Evolutionary conservation across 2,797 vertebrate species (phyloP), one percentile per base, ranked within the genome.

Genomic region (Otolemur crassicaudatus): DNA sequence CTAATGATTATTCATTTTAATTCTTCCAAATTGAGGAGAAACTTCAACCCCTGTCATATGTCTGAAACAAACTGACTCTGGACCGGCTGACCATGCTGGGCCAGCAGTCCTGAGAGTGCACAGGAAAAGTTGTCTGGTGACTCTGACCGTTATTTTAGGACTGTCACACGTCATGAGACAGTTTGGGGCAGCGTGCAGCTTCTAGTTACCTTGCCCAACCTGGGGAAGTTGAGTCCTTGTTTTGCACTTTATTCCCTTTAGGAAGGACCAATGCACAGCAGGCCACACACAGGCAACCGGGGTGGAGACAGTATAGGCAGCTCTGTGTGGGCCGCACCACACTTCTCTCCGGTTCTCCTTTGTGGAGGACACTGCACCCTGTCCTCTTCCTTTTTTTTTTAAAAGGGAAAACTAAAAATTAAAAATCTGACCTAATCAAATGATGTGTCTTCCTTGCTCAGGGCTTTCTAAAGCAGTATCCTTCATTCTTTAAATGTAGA

Each of bases 401-500:
- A 40, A 77, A 67, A 79, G 49, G 8, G 63, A 75, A 87, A 94
- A 65, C 43, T 22, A 79, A 60, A 87, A 90, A 91, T 65, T 63
- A 92, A 94, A 97, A 80, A n/a, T 19, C 29, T 61, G 63, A 84
- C 63, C 67, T 61, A 56, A 12, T 37, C 46, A 34, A 76, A 79
- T 76, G 49, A 37, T 22, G 27, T 23, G 12, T 14, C 12, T 19
- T n/a, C 27, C 43, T 80, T 67, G 40, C 27, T 83, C 61, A 87
- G 72, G 25, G 83, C 49, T 77, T 88, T 82, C 80, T 84, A 87
- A 81, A 40, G 49, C n/a, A 61, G n/a, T 53, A 88, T 56, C 25
- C 40, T 89, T 89, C 72, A 40, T 80, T 87, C 73, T 91, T 58
- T 96, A 81, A 91, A 91, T 10, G 69, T 80, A 53, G 76, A 95